These are phyloP conservation scores for Aurelia sp. DNA, from an alignment of 30 jellyfish, hydroid and myxozoan genomes.

Conservation along the genomic window DNA sequence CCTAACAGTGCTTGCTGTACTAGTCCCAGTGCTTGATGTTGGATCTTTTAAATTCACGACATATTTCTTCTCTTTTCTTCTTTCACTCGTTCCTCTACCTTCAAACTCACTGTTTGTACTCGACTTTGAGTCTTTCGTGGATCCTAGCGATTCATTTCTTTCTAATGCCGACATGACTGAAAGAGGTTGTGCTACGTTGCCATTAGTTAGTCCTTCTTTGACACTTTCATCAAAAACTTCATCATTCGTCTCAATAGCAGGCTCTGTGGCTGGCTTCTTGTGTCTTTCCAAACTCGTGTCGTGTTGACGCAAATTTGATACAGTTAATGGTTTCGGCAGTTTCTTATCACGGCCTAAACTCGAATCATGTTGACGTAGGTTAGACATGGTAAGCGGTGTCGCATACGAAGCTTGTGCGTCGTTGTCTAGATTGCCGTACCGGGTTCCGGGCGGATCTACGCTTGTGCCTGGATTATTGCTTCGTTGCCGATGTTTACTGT, in stretches of 20 bases:
- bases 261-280: slow-evolving; percentile 43
- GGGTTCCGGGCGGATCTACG: slow-evolving; percentile 40
- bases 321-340: slow-evolving; percentile 83
- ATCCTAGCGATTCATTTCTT: slow-evolving; percentile 93
- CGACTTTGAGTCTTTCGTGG: slow-evolving; percentile 89
- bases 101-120: slow-evolving; percentile 87
- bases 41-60: slow-evolving; percentile 82
- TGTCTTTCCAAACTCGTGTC: slow-evolving; percentile 94
- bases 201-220: slow-evolving; percentile 40
- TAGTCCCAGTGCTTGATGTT: slow-evolving; percentile 88
- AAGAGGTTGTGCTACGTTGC: slow-evolving; percentile 80
- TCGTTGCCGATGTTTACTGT: slow-evolving; percentile 73
- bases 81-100: slow-evolving; percentile 91
- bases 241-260: not conserved
- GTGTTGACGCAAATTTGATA: slow-evolving; percentile 88
- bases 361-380: slow-evolving; percentile 91
- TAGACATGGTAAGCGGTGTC: slow-evolving; percentile 94
- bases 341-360: slow-evolving; percentile 93
- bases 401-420: slow-evolving; percentile 72
- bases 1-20: slow-evolving; percentile 93
- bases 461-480: slow-evolving; percentile 39
- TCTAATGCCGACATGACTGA: slow-evolving; percentile 94
- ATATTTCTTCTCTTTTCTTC: slow-evolving; percentile 67
- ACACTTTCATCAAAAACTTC: slow-evolving; percentile 46
- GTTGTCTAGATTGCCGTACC: slow-evolving; percentile 74